phyloP scores from a whole-genome alignment of 2,888 invertebrate species.

The Watsonalla binaria region DNA sequence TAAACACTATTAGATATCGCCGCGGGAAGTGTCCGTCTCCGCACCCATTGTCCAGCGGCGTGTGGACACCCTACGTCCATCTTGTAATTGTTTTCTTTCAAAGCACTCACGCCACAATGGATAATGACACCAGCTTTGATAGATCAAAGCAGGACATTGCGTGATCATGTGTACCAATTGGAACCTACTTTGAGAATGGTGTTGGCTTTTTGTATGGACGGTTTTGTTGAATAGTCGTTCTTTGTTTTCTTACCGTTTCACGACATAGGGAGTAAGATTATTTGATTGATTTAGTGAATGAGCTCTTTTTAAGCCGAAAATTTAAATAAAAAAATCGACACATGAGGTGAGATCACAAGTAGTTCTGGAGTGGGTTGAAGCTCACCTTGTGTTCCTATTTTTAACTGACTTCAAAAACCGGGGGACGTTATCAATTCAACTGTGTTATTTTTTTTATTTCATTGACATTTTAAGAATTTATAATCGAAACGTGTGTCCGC shows the following conservation, averaged over 20 bases:
- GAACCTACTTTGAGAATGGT: conserved; percentile 1
- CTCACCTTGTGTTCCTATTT: too few species aligned
- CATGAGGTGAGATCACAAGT: too few species aligned
- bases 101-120: conserved; percentile 63
- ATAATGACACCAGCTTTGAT: conserved; percentile 67
- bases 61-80: conserved; percentile 55
- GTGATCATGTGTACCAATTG: conserved; percentile 35
- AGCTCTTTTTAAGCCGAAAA: too few species aligned
- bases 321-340: too few species aligned
- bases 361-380: too few species aligned
- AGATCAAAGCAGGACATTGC: conserved; percentile 24
- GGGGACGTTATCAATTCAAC: too few species aligned
- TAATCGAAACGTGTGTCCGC: too few species aligned
- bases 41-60: conserved; percentile 50
- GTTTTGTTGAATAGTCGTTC: neutral
- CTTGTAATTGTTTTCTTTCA: conserved; percentile 73
- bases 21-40: conserved; percentile 61
- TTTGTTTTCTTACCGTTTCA: neutral
- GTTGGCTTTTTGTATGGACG: neutral
- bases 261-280: too few species aligned
- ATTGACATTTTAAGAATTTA: too few species aligned
- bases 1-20: conserved; percentile 49
- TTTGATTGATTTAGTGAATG: too few species aligned
- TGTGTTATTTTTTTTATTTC: too few species aligned
- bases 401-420: too few species aligned